These are phyloP conservation scores for Drosophila austrosaltans DNA, from an alignment of 2,888 invertebrate species.

Conservation along the genomic window DNA sequence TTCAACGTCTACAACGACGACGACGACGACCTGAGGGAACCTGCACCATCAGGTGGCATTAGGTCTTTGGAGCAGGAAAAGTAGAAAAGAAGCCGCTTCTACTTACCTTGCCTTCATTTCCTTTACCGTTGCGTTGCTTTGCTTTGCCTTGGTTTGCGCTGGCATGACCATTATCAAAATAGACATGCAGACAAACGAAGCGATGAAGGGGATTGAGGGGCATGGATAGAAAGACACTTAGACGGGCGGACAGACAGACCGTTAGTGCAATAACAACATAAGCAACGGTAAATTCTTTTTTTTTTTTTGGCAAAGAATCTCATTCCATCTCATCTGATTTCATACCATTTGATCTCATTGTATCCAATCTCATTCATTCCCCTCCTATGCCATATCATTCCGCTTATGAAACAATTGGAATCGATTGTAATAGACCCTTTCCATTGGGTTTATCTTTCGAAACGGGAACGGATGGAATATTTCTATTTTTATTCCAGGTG, in stretches of 20 bases:
- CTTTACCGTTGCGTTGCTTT: background rate
- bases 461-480: no score
- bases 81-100: slow-evolving; percentile 7
- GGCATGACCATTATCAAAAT: slow-evolving; percentile 43
- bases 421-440: slow-evolving; percentile 25
- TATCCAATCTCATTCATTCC: background rate
- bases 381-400: background rate
- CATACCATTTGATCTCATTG: background rate
- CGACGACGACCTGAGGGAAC: background rate
- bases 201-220: no score
- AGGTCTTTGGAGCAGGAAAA: slow-evolving; percentile 12
- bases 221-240: background rate
- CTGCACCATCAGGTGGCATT: slow-evolving; percentile 10
- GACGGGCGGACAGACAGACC: background rate
- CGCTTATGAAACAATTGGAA: slow-evolving; percentile 10
- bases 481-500: no score
- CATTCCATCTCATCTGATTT: background rate
- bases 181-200: slow-evolving; percentile 3
- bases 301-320: background rate
- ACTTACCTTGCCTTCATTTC: background rate
- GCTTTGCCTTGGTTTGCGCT: slow-evolving; percentile 5
- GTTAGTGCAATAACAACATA: slow-evolving; percentile 19
- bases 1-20: background rate
- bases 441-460: no score
- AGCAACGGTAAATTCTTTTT: slow-evolving; percentile 20